Percentiles rank a stretch among this genome's conserved stretches.
These are phyloP conservation scores for Chymomyza fuscimana DNA, from an alignment of 2,888 invertebrate genomes.

Conservation along the genomic window DNA sequence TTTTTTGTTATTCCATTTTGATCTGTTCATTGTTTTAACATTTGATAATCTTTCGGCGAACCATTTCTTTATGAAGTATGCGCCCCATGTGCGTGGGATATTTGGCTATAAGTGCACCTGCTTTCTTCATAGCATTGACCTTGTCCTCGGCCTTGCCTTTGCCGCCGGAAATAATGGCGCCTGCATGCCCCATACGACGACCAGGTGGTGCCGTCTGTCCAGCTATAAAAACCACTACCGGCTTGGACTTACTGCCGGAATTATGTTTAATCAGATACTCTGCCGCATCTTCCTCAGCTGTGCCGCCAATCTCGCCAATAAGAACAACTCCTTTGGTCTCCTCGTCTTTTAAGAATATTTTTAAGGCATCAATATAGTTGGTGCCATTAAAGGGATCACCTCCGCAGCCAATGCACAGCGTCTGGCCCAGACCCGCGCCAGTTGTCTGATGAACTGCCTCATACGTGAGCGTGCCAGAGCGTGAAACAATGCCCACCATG, in stretches of 20 bases:
- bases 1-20: background rate
- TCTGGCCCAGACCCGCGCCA: slow-evolving; percentile 92
- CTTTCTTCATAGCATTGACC: slow-evolving; percentile 94
- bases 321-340: slow-evolving; percentile 97
- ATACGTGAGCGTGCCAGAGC: slow-evolving; percentile 98
- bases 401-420: slow-evolving; percentile 98
- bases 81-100: background rate
- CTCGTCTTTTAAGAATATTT: slow-evolving; percentile 95
- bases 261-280: slow-evolving; percentile 91
- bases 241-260: slow-evolving; percentile 92
- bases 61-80: background rate
- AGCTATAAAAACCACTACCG: slow-evolving; percentile 99
- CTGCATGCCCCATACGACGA: slow-evolving; percentile 99
- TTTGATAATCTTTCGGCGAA: background rate
- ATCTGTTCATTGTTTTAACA: too few species aligned
- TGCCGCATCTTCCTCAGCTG: slow-evolving; percentile 97
- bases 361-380: slow-evolving; percentile 98
- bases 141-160: slow-evolving; percentile 98
- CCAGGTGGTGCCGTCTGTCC: slow-evolving; percentile 98
- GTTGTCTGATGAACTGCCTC: slow-evolving; percentile 99
- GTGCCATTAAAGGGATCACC: slow-evolving; percentile 99
- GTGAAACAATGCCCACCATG: slow-evolving; percentile 94
- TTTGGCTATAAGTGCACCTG: slow-evolving; percentile 82
- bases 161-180: slow-evolving; percentile 99
- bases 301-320: slow-evolving; percentile 99